Evolutionary conservation across 2,113 vertebrate species (phyloP).

Genomic region (Centropus bengalensis): DNA sequence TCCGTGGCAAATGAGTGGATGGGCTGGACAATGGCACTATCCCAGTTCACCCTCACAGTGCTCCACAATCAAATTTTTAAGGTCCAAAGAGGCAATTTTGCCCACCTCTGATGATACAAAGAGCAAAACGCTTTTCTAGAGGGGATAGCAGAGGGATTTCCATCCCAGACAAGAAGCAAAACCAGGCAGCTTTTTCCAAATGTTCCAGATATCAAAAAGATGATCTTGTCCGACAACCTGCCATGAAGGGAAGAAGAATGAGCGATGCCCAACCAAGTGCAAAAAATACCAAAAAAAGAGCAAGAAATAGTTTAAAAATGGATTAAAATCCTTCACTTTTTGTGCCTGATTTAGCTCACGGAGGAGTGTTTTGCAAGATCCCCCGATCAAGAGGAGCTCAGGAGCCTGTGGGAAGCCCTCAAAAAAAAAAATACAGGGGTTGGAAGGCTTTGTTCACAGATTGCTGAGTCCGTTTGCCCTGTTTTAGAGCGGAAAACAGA

Average conservation of each 20-base stretch:
- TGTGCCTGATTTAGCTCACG: rapidly evolving
- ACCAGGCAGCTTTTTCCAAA: background rate
- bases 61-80: background rate
- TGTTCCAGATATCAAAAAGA: background rate
- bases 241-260: background rate
- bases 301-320: background rate
- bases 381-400: background rate
- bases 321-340: background rate
- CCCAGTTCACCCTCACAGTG: background rate
- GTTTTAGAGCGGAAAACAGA: background rate
- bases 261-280: background rate
- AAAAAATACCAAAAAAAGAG: background rate
- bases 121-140: background rate
- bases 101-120: background rate
- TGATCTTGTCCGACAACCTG: background rate
- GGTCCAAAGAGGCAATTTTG: background rate
- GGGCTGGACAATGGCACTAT: background rate
- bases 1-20: background rate
- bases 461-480: background rate
- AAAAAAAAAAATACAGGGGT: background rate
- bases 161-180: background rate
- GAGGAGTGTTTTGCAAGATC: background rate
- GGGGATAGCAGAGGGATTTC: background rate
- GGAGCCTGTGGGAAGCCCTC: background rate
- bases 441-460: background rate